phyloP scores from a whole-genome alignment of 1,140 invertebrate genomes.

The Drosophila bocki region DNA sequence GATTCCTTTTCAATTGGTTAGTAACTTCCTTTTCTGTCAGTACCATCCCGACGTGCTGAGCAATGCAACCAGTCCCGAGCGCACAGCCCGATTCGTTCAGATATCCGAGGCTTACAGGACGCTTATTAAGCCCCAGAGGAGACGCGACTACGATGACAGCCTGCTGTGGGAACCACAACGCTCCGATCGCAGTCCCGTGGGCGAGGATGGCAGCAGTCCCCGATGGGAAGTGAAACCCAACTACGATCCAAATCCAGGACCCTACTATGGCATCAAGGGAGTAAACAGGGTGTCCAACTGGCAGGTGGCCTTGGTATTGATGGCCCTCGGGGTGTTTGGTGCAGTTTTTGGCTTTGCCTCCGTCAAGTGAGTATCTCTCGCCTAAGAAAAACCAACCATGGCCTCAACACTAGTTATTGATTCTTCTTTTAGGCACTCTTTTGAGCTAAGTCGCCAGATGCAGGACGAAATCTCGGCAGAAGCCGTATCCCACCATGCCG shows the following conservation, averaged over 20 bases:
- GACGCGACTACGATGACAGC: constrained; percentile 87
- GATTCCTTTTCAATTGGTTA: no score
- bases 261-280: constrained; percentile 88
- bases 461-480: constrained; percentile 85
- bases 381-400: no score
- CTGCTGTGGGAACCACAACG: constrained; percentile 49
- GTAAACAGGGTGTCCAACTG: constrained; percentile 87
- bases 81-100: constrained; percentile 86
- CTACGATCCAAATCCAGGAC: constrained; percentile 70
- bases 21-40: constrained; percentile 23
- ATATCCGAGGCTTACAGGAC: constrained; percentile 89
- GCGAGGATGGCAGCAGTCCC: constrained; percentile 11
- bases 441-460: constrained; percentile 84
- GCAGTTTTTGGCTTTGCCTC: constrained; percentile 86
- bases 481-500: constrained; percentile 85
- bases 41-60: constrained; percentile 88
- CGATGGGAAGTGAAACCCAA: constrained; percentile 78
- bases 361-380: constrained; percentile 85
- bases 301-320: constrained; percentile 86
- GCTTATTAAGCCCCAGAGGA: constrained; percentile 86
- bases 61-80: constrained; percentile 85
- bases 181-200: constrained; percentile 21
- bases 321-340: constrained; percentile 86
- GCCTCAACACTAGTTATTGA: neutral
- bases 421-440: constrained; percentile 84